phyloP scores from a whole-genome alignment of 2,797 vertebrate genomes.

The Xenopus petersii region DNA sequence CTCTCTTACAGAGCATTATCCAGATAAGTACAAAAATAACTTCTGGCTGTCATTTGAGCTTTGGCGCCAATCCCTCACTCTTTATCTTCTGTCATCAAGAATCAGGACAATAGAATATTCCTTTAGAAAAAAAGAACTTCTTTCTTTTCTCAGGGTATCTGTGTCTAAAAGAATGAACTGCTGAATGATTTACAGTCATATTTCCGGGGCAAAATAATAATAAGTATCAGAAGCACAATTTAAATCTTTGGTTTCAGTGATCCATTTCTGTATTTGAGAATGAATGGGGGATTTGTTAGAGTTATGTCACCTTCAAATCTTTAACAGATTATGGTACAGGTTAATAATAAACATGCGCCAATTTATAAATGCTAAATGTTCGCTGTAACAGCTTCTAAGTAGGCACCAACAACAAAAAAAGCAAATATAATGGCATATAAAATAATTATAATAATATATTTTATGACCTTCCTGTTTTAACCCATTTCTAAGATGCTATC shows the following conservation, averaged over 20 bases:
- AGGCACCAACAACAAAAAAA: too few relatives aligned
- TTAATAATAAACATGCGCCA: neutral
- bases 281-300: neutral
- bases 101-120: conserved; percentile 29
- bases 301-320: conserved; percentile 5
- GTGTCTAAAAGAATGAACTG: conserved; percentile 11
- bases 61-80: conserved; percentile 38
- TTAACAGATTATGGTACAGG: neutral
- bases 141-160: conserved; percentile 20
- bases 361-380: too few relatives aligned
- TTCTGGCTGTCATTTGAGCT: conserved; percentile 44
- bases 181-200: conserved; percentile 20
- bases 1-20: conserved; percentile 43
- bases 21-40: conserved; percentile 45
- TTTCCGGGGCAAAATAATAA: conserved; percentile 3
- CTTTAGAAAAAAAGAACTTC: conserved; percentile 4
- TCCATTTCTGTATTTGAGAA: conserved; percentile 6
- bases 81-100: conserved; percentile 44
- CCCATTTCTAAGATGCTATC: too few relatives aligned
- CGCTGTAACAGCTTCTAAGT: too few relatives aligned
- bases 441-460: too few relatives aligned
- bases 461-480: too few relatives aligned
- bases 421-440: too few relatives aligned
- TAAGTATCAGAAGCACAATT: conserved; percentile 12
- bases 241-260: conserved; percentile 8